Conservation (phyloP, 2,113 vertebrate genomes). For the Enhydra lutris region DNA sequence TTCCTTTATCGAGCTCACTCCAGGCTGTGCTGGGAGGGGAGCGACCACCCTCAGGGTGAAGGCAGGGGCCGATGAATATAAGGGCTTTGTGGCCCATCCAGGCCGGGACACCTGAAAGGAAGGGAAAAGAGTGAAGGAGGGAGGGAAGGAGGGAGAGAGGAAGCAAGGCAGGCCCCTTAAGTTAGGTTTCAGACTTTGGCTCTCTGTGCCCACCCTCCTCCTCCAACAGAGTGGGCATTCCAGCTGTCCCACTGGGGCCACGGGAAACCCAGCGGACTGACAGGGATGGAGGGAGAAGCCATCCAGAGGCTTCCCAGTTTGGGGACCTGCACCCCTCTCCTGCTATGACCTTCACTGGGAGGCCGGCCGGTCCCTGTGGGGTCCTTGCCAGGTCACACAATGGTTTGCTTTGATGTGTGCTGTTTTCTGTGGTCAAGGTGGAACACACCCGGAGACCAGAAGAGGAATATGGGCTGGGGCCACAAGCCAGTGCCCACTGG, state of each 20-base stretch:
- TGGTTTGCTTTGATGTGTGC: not conserved
- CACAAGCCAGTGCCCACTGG: rapidly evolving
- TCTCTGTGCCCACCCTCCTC: not conserved
- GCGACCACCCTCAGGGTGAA: too few relatives aligned
- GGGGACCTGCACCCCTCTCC: not conserved
- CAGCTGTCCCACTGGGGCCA: not conserved
- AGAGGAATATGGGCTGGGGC: not conserved
- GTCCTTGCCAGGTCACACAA: not conserved
- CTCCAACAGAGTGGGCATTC: rapidly evolving
- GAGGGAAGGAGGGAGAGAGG: not conserved
- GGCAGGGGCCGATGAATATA: too few relatives aligned
- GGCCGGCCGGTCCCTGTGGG: too few relatives aligned
- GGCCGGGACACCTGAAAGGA: not conserved
- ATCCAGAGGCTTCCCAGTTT: not conserved
- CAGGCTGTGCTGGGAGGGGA: not conserved
- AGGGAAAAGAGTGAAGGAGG: not conserved
- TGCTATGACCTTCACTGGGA: not conserved
- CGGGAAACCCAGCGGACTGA: not conserved
- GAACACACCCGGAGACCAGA: not conserved
- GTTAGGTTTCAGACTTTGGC: not conserved
- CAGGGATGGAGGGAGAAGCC: not conserved
- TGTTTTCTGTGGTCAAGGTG: not conserved
- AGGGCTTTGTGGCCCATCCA: not conserved
- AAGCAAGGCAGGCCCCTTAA: not conserved
- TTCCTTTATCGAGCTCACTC: not conserved